Evolutionary conservation across 1,140 invertebrate species (phyloP).

Genomic region (Aradophagus sp.): DNA sequence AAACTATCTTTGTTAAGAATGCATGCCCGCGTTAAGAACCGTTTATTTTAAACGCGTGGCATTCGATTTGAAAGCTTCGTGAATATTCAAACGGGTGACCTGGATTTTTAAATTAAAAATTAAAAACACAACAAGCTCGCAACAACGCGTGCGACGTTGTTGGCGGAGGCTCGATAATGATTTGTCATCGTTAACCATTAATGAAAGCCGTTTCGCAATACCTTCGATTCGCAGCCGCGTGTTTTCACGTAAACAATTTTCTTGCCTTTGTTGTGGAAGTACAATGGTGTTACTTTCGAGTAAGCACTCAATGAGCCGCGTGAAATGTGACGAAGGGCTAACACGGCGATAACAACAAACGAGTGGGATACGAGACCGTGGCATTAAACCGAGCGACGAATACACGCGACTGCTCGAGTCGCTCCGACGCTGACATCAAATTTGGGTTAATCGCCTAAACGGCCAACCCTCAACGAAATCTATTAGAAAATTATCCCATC

Average conservation of each 20-base stretch:
- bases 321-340: conserved; percentile 37
- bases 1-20: no score
- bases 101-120: conserved; percentile 1
- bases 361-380: conserved; percentile 8
- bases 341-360: conserved; percentile 35
- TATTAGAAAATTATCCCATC: no score
- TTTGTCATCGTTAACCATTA: neutral
- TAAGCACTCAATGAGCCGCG: conserved; percentile 43
- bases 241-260: conserved; percentile 22
- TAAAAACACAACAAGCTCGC: neutral
- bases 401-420: conserved; percentile 17
- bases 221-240: neutral
- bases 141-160: neutral
- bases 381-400: conserved; percentile 20
- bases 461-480: no score
- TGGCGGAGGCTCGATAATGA: neutral
- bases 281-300: conserved; percentile 37
- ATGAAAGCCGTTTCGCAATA: neutral
- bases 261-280: conserved; percentile 24
- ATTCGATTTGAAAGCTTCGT: no score
- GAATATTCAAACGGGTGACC: no score
- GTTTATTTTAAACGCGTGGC: no score
- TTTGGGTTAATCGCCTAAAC: conserved; percentile 23
- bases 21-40: no score
- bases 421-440: conserved; percentile 12